Base-by-base conservation (phyloP, 2,888 invertebrate genomes). In the Mythimna lalbum region DNA sequence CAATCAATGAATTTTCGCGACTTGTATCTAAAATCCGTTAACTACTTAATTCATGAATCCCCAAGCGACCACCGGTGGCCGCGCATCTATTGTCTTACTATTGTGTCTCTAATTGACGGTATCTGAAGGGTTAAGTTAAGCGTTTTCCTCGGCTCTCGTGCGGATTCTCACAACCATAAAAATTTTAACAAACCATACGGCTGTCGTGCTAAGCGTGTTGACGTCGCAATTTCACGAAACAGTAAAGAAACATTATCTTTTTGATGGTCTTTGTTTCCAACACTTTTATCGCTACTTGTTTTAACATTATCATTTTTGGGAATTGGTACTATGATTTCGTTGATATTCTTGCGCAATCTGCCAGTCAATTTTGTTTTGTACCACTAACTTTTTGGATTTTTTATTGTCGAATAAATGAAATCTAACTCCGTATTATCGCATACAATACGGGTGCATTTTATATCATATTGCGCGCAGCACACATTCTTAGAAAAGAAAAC, bases 131-230 rank as follows among this genome's bases (percentile, higher is more conserved):
- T n/a, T n/a, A 62, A 64, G 50, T 71, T 5, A 39, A 78, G 43
- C 31, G 27, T 67, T 69, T 79, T 43, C 57, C 6, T 59, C 12
- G 27, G 53, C 43, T 66, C 31, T 73, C 67, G 43, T 80, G 59
- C 70, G 55, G 68, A 56, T 65, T 67, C 52, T 53, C 36, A 47
- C n/a, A 50, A 59, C 63, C 57, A 73, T 76, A 80, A 72, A 69
- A 57, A 19, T 1, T 63, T 81, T 57, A 71, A 69, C 63, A 64
- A 69, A 73, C 63, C 55, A 65, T 52, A 61, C 59, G 50, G 63
- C n/a, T 77, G 77, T 77, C 84, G 69, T 70, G 68, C 55, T 67
- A 23, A 59, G 49, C 72, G 78, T 69, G 82, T 78, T 81, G 73
- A 63, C 71, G 64, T 65, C 78, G 67, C 78, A 68, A 70, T 78